Conservation (phyloP, 2,113 vertebrate genomes). For the Scortum barcoo region DNA sequence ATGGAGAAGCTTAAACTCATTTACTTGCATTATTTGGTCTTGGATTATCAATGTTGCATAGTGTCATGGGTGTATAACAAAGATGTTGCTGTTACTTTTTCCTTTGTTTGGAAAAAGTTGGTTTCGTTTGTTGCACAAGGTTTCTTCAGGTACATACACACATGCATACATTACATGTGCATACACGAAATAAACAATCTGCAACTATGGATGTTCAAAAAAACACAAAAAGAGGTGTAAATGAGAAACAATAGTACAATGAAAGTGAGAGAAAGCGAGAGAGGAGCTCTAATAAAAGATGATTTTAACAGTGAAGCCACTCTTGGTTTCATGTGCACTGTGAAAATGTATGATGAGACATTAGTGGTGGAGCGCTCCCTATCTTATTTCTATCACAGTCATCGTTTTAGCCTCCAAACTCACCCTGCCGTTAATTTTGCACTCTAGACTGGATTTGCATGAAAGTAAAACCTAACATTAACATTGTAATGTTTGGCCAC, state of each 20-base stretch:
- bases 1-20: neutral
- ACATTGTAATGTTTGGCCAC: neutral
- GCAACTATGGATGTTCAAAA: neutral
- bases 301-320: neutral
- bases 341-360: neutral
- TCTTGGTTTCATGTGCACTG: neutral
- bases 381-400: conserved; percentile 11
- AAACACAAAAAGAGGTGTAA: neutral
- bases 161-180: neutral
- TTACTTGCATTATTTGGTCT: too few relatives aligned
- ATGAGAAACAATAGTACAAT: neutral
- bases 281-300: neutral
- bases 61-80: neutral
- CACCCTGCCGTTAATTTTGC: neutral
- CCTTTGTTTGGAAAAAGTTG: neutral
- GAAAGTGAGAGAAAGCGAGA: neutral
- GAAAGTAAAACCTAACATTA: neutral
- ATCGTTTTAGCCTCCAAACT: conserved; percentile 2
- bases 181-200: neutral
- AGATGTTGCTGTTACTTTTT: neutral
- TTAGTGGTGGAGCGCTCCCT: neutral
- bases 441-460: conserved; percentile 9
- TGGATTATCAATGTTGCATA: too few relatives aligned
- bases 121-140: neutral
- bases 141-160: neutral